A percentile compares a stretch with the other conserved stretches of the same genome.
Evolutionary conservation across 2,888 invertebrate genomes (phyloP).

Genomic region (Apamea epomidion): DNA sequence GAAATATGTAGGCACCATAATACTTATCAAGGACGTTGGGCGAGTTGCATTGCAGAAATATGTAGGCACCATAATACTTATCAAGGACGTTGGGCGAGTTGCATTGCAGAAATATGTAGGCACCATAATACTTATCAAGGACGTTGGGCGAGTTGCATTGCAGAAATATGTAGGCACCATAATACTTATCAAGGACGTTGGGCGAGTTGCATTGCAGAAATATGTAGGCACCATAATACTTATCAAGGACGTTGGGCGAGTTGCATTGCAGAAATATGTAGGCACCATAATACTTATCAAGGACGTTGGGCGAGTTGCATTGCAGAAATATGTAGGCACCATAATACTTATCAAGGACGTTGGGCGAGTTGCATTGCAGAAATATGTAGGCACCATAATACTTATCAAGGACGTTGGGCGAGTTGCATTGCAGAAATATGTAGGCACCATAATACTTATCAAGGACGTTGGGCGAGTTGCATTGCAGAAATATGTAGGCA

Average conservation of each 20-base stretch:
- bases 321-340: neutral
- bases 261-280: neutral
- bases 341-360: conserved; percentile 4
- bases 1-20: neutral
- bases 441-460: conserved; percentile 5
- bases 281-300: conserved; percentile 6
- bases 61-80: neutral
- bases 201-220: no score
- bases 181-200: conserved; percentile 4
- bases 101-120: neutral
- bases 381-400: neutral
- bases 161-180: neutral
- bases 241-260: neutral
- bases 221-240: neutral
- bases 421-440: neutral
- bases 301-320: no score
- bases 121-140: conserved; percentile 5
- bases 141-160: no score
- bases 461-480: no score
- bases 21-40: conserved; percentile 4
- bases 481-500: neutral
- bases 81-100: neutral
- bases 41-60: neutral
- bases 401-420: neutral
- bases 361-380: no score